Evolutionary conservation across 2,113 vertebrate genomes (phyloP), one percentile per base, ranked within the genome.

Genomic region (Oncorhynchus tshawytscha): DNA sequence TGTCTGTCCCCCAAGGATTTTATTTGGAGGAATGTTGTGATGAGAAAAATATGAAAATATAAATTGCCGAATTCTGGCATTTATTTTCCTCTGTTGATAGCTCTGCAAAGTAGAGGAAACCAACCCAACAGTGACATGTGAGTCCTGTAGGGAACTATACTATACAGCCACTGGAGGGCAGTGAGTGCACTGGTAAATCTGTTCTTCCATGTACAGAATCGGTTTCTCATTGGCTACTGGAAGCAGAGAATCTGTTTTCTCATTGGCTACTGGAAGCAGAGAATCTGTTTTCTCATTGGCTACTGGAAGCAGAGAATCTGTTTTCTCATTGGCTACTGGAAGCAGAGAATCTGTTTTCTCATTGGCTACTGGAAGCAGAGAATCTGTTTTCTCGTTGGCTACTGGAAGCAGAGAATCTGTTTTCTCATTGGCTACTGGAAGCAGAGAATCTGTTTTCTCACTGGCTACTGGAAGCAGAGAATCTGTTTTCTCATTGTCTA

Each of bases 1-100:
- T 75, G 82, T 83, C 54, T 76, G 82, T 83, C 54, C 9, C 57
- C 75, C 31, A 16, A 71, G 65, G 77, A 70, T 84, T 88, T 81
- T 85, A 1, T 16, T 54, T 54, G 12, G 16, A 54, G 51, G 51
- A 54, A 54, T 18, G 51, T 45, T 45, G 39, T 45, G 39, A 45
- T 85, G 72, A 80, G 89, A 39, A 72, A 0, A 69, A 83, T 20
- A 13, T 9, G 20, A 45, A 45, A 34, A 27, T 22, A 69, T 5
- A 5, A 15, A 15, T 34, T 25, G n/a, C n/a, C 72, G 81, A 81
- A 45, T 45, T 45, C 39, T 11, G 9, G 9, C 8, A 45, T 45
- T 45, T 45, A 11, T 45, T 84, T 82, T 27, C 77, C 79, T 82
- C 76, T 1, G 84, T 78, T 78, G 75, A 79, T 74, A 73, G 70